A percentile compares a stretch with the other conserved stretches of the same genome.
Evolutionary conservation across 2,888 invertebrate genomes (phyloP).

Genomic region (Nezara viridula): DNA sequence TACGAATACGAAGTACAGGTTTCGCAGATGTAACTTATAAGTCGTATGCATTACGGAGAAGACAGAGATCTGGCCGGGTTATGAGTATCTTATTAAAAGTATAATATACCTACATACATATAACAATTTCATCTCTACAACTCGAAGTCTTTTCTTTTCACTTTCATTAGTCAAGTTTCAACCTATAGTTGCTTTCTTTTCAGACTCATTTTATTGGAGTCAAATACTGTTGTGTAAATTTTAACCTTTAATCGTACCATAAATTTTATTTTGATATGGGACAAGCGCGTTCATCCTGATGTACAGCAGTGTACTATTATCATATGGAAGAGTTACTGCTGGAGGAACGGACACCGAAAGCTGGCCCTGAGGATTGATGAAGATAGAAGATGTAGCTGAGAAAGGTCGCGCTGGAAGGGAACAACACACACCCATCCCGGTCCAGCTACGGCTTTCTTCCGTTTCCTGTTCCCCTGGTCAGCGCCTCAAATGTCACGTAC

Average conservation of each 20-base stretch:
- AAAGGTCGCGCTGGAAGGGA: slow-evolving; percentile 2
- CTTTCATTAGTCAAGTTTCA: no score
- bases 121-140: no score
- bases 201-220: no score
- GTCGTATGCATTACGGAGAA: no score
- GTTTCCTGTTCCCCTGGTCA: slow-evolving; percentile 13
- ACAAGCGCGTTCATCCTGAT: not conserved
- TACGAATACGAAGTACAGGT: no score
- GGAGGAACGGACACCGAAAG: not conserved
- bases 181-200: no score
- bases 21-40: no score
- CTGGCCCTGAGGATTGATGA: not conserved
- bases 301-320: not conserved
- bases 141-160: no score
- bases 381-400: not conserved
- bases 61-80: no score
- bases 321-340: not conserved
- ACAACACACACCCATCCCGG: slow-evolving; percentile 13
- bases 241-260: not conserved
- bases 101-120: no score
- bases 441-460: not conserved
- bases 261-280: not conserved
- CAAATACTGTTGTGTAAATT: not conserved
- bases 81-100: no score
- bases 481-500: slow-evolving; percentile 15